Conservation (phyloP, 2,888 invertebrate species). For the Epirrhoe alternata region DNA sequence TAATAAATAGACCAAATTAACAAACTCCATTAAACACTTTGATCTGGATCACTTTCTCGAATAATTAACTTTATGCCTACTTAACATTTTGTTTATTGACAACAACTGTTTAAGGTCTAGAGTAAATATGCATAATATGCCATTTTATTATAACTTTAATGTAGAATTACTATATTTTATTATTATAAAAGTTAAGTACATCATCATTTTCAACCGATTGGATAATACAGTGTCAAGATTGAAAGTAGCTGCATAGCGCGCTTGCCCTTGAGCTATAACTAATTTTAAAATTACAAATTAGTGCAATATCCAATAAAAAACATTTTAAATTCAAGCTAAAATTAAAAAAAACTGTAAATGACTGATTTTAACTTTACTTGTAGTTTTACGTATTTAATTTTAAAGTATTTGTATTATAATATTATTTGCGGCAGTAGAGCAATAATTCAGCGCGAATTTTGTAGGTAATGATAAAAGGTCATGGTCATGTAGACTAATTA, state of each 20-base stretch:
- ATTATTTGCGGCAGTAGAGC: constrained; percentile 20
- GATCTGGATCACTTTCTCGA: constrained; percentile 34
- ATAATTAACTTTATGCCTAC: constrained; percentile 13
- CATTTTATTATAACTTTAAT: constrained; percentile 30
- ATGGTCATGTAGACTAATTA: constrained; percentile 8
- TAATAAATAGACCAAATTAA: constrained; percentile 5
- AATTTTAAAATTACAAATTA: constrained; percentile 17
- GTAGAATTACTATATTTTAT: constrained; percentile 28
- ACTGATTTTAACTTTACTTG: constrained; percentile 75
- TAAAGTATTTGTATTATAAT: constrained; percentile 49
- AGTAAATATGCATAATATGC: constrained; percentile 34
- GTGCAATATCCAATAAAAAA: constrained; percentile 62
- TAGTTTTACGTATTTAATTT: constrained; percentile 67
- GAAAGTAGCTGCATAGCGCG: constrained; percentile 13
- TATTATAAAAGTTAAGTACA: constrained; percentile 22
- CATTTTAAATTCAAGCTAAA: constrained; percentile 46
- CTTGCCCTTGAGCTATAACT: constrained; percentile 16
- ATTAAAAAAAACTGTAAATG: constrained; percentile 67
- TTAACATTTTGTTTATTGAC: not conserved
- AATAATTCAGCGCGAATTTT: constrained; percentile 23
- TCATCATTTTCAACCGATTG: constrained; percentile 25
- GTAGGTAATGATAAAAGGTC: constrained; percentile 9
- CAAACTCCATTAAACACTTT: not conserved
- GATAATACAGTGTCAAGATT: constrained; percentile 7
- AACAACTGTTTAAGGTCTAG: constrained; percentile 14